phyloP scores from a whole-genome alignment of 1,140 invertebrate species.

The Lasioglossum albipes region DNA sequence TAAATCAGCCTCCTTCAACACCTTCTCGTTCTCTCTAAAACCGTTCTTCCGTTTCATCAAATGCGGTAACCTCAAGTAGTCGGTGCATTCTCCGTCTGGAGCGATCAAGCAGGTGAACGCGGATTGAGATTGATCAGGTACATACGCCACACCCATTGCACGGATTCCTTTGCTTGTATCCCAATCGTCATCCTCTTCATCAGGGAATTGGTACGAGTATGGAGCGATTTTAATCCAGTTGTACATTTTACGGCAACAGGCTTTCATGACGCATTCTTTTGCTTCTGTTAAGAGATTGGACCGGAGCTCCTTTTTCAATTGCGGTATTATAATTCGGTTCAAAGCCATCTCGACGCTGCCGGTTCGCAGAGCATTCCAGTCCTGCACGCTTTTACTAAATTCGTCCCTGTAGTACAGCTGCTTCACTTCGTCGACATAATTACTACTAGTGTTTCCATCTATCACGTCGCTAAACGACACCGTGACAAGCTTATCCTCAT shows the following conservation, averaged over 20 bases:
- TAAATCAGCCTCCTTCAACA: slow-evolving; percentile 90
- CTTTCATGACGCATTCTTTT: slow-evolving; percentile 92
- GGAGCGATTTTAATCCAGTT: slow-evolving; percentile 95
- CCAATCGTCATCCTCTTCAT: slow-evolving; percentile 96
- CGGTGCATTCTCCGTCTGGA: slow-evolving; percentile 92
- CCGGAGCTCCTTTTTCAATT: slow-evolving; percentile 92
- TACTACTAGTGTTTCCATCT: slow-evolving; percentile 86
- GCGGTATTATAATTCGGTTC: slow-evolving; percentile 93
- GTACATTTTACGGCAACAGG: slow-evolving; percentile 91
- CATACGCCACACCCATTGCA: slow-evolving; percentile 93
- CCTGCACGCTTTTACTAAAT: slow-evolving; percentile 96
- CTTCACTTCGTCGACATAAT: slow-evolving; percentile 95
- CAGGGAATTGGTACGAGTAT: slow-evolving; percentile 88
- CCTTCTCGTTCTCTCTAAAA: slow-evolving; percentile 86
- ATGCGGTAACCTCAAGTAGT: slow-evolving; percentile 93
- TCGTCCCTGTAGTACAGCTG: slow-evolving; percentile 96
- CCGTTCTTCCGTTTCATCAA: slow-evolving; percentile 91
- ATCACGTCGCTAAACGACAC: slow-evolving; percentile 88
- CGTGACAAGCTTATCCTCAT: slow-evolving; percentile 91
- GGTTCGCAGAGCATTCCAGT: slow-evolving; percentile 95
- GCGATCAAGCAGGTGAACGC: slow-evolving; percentile 94
- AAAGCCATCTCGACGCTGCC: slow-evolving; percentile 94
- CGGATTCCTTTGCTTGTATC: slow-evolving; percentile 91
- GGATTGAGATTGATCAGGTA: slow-evolving; percentile 91
- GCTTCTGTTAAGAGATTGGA: slow-evolving; percentile 91